Conservation (phyloP, 2,113 vertebrate species). For the Phaethon lepturus region DNA sequence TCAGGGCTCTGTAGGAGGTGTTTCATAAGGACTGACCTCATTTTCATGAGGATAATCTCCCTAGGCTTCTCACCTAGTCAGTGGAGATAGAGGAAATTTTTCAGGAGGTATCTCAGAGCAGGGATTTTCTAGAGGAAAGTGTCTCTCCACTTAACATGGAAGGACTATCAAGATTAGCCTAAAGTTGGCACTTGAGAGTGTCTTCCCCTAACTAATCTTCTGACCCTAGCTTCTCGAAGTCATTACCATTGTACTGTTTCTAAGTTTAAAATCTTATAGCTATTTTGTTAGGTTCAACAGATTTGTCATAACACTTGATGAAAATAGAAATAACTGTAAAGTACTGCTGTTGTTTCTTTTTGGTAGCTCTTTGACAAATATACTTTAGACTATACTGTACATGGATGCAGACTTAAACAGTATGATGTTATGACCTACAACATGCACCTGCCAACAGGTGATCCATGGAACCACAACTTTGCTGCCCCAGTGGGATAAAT, state of each 20-base stretch:
- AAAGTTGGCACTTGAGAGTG: not conserved
- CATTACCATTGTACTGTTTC: not conserved
- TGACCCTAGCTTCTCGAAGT: not conserved
- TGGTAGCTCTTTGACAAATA: not conserved
- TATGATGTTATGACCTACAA: not conserved
- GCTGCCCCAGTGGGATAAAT: slow-evolving; percentile 94
- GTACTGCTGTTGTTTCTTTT: not conserved
- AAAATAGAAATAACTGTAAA: not conserved
- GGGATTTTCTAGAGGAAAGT: not conserved
- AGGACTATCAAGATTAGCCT: not conserved
- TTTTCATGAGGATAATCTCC: not conserved
- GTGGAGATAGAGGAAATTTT: not conserved
- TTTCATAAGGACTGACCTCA: not conserved
- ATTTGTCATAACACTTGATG: not conserved
- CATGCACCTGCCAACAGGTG: slow-evolving; percentile 76
- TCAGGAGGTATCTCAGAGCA: not conserved
- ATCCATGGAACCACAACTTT: slow-evolving; percentile 92
- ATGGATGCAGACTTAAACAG: not conserved
- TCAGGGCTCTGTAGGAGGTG: not conserved
- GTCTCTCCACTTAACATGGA: not conserved
- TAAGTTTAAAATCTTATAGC: not conserved
- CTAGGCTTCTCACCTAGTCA: not conserved
- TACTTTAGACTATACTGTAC: not conserved
- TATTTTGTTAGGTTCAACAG: not conserved
- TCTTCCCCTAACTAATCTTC: not conserved